Conservation (phyloP, 2,888 invertebrate species). For the Agonum fuliginosum region DNA sequence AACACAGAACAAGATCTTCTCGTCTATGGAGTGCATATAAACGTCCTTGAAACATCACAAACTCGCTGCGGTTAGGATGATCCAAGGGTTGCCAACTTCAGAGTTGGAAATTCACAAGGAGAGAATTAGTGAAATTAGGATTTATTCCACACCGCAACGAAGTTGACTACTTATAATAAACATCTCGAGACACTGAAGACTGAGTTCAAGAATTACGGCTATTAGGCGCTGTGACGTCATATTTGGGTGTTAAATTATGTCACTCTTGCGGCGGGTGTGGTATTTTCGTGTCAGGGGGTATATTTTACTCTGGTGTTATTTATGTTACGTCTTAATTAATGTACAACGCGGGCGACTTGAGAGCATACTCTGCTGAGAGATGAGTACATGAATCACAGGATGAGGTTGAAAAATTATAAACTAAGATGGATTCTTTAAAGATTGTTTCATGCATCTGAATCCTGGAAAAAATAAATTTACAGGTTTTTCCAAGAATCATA, state of each 20-base stretch:
- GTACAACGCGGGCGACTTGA: too few species aligned
- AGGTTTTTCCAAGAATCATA: too few species aligned
- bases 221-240: constrained; percentile 34
- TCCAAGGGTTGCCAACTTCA: constrained; percentile 4
- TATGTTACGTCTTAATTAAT: constrained; percentile 25
- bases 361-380: neutral
- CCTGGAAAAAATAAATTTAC: too few species aligned
- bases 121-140: constrained; percentile 39
- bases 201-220: constrained; percentile 38
- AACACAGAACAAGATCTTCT: too few species aligned
- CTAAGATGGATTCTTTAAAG: too few species aligned
- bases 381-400: too few species aligned
- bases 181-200: constrained; percentile 22
- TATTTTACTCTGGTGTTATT: constrained; percentile 5
- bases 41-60: constrained; percentile 4
- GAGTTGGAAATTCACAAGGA: neutral
- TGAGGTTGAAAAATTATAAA: too few species aligned
- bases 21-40: neutral
- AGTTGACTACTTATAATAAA: constrained; percentile 40
- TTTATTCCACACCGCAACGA: constrained; percentile 15
- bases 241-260: constrained; percentile 37
- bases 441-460: too few species aligned
- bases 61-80: constrained; percentile 11
- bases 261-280: constrained; percentile 19
- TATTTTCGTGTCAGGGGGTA: constrained; percentile 20